Conservation (phyloP, 2,113 vertebrate genomes). For the Hiodon tergisus region DNA sequence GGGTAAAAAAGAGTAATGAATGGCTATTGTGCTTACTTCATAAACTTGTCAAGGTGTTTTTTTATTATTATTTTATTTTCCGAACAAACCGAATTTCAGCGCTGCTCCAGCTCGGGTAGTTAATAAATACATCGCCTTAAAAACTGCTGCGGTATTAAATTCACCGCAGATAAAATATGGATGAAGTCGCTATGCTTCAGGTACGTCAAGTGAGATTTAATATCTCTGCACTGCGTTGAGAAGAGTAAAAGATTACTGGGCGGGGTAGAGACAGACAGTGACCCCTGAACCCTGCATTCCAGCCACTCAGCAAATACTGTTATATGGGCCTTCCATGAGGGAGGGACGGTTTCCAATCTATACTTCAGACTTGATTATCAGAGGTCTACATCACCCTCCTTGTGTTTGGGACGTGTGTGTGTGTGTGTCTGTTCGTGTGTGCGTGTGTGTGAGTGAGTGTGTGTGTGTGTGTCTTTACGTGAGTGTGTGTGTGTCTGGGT, state of each 20-base stretch:
- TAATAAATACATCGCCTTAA: slow-evolving; percentile 82
- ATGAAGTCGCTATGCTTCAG: slow-evolving; percentile 86
- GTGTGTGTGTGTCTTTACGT: too few species aligned
- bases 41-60: slow-evolving; percentile 87
- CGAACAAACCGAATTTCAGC: slow-evolving; percentile 82
- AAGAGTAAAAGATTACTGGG: slow-evolving; percentile 77
- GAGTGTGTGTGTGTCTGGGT: too few species aligned
- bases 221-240: slow-evolving; percentile 73
- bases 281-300: slow-evolving; percentile 75
- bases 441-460: too few species aligned
- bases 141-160: slow-evolving; percentile 94
- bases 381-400: slow-evolving; percentile 34
- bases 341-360: slow-evolving; percentile 67
- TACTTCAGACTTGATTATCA: slow-evolving; percentile 78
- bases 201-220: slow-evolving; percentile 97
- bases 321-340: slow-evolving; percentile 65
- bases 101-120: slow-evolving; percentile 68
- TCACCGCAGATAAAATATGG: slow-evolving; percentile 91
- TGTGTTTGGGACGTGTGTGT: background rate
- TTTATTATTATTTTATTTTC: slow-evolving; percentile 91
- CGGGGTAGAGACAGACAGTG: slow-evolving; percentile 66
- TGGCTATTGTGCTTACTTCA: slow-evolving; percentile 84
- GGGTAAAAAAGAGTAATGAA: slow-evolving; percentile 71
- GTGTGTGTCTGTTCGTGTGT: background rate
- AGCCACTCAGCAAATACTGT: slow-evolving; percentile 80